phyloP scores from a whole-genome alignment of 2,797 vertebrate genomes.

The Leptoclinus maculatus region DNA sequence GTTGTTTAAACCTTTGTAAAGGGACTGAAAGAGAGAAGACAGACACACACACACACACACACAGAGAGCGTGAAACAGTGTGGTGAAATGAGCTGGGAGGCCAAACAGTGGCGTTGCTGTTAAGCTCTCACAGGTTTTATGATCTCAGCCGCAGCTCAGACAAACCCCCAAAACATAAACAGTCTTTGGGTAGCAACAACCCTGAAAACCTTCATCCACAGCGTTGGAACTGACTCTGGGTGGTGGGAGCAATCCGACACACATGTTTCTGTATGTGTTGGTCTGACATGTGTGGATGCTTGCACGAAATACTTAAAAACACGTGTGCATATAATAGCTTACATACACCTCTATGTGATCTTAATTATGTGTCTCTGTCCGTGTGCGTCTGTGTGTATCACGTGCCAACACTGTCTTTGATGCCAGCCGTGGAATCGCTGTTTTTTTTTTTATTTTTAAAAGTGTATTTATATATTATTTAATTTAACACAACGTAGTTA shows the following conservation, averaged over 20 bases:
- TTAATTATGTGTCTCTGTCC: neutral
- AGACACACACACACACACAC: neutral
- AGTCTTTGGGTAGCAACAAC: constrained; percentile 67
- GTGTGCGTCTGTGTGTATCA: neutral
- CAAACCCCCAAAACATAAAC: constrained; percentile 75
- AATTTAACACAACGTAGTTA: no score
- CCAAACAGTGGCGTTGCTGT: constrained; percentile 65
- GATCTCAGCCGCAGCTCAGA: constrained; percentile 67
- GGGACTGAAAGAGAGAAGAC: neutral
- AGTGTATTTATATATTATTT: neutral
- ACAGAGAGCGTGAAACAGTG: neutral
- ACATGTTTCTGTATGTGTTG: constrained; percentile 50
- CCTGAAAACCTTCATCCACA: constrained; percentile 65
- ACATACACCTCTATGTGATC: neutral
- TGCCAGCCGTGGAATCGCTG: neutral
- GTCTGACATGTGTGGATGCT: constrained; percentile 19
- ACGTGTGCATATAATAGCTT: constrained; percentile 9
- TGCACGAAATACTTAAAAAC: constrained; percentile 30
- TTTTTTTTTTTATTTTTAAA: neutral
- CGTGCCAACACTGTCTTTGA: neutral
- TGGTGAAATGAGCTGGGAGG: constrained; percentile 45
- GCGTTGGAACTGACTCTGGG: constrained; percentile 54
- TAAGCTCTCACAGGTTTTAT: constrained; percentile 67
- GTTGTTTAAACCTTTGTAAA: constrained; percentile 20
- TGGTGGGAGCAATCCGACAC: constrained; percentile 58